These are phyloP conservation scores for Ceyx cyanopectus DNA, from an alignment of 2,113 vertebrate genomes.

Conservation along the genomic window DNA sequence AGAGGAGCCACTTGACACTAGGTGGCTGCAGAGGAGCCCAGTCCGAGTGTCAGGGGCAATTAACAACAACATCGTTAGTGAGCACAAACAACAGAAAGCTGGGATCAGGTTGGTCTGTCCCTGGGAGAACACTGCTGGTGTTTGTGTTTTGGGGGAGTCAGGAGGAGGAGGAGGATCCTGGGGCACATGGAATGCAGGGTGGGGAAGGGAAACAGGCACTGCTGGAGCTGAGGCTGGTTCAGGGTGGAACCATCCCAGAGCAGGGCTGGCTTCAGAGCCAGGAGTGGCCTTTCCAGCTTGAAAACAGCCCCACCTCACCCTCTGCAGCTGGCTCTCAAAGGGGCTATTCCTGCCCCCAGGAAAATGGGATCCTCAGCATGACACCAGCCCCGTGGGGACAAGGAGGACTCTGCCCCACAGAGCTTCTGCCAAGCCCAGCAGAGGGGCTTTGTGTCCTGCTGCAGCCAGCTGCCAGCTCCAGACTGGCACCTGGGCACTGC, in stretches of 20 bases:
- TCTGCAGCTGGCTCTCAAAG: conserved; percentile 9
- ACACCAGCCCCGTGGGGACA: too few species aligned
- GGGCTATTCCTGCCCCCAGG: not conserved
- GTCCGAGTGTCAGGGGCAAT: not conserved
- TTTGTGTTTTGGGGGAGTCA: not conserved
- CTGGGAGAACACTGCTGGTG: not conserved
- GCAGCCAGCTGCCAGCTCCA: not conserved
- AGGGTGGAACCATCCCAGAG: conserved; percentile 76
- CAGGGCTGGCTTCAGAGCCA: conserved; percentile 60
- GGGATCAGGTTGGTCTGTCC: not conserved
- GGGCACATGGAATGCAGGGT: conserved; percentile 90
- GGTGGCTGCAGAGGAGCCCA: not conserved
- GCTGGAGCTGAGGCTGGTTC: conserved; percentile 85
- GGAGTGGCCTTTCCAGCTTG: conserved; percentile 38
- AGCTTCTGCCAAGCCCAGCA: too few species aligned
- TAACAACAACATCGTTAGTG: not conserved
- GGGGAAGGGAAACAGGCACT: conserved; percentile 87
- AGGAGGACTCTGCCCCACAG: too few species aligned
- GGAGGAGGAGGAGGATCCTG: conserved; percentile 74
- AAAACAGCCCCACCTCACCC: conserved; percentile 63
- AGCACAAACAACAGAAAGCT: not conserved
- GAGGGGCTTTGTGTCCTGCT: not conserved
- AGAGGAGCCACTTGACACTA: not conserved
- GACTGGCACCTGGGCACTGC: not conserved
- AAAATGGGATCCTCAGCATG: too few species aligned